Evolutionary conservation across 2,797 vertebrate genomes (phyloP).

Genomic region (Platalea minor): DNA sequence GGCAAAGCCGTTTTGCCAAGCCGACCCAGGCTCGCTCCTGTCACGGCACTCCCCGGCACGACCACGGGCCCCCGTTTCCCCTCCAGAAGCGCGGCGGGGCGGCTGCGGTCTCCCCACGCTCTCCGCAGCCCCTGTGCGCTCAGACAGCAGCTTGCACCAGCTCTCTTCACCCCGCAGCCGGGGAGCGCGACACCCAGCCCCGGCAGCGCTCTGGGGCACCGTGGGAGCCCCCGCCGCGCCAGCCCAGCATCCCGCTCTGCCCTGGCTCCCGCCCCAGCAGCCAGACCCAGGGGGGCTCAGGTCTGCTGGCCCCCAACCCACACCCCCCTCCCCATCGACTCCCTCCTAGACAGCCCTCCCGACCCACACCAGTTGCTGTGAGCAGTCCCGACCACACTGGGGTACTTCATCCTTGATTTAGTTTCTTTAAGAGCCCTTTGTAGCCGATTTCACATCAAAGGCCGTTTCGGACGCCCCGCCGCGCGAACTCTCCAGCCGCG

Average conservation of each 20-base stretch:
- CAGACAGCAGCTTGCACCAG: neutral
- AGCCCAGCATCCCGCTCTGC: neutral
- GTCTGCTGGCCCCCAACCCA: neutral
- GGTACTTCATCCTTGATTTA: neutral
- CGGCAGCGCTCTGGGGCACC: neutral
- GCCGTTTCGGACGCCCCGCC: rapidly evolving
- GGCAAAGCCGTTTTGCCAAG: rapidly evolving
- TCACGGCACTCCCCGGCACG: neutral
- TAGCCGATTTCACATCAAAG: neutral
- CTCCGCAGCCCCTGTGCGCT: rapidly evolving
- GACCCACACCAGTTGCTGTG: neutral
- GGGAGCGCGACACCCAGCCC: neutral
- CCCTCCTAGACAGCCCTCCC: neutral
- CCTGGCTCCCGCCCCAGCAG: neutral
- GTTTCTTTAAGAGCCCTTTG: neutral
- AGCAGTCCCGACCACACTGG: rapidly evolving
- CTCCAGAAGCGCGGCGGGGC: neutral
- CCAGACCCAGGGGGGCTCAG: neutral
- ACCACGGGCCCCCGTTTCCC: rapidly evolving
- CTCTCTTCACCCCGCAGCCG: neutral
- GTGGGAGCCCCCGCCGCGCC: rapidly evolving
- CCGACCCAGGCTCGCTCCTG: neutral
- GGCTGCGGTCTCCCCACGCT: no score
- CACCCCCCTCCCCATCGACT: neutral
- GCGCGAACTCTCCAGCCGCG: rapidly evolving